Conservation (phyloP, 2,113 vertebrate genomes). For the Anolis sagrei region DNA sequence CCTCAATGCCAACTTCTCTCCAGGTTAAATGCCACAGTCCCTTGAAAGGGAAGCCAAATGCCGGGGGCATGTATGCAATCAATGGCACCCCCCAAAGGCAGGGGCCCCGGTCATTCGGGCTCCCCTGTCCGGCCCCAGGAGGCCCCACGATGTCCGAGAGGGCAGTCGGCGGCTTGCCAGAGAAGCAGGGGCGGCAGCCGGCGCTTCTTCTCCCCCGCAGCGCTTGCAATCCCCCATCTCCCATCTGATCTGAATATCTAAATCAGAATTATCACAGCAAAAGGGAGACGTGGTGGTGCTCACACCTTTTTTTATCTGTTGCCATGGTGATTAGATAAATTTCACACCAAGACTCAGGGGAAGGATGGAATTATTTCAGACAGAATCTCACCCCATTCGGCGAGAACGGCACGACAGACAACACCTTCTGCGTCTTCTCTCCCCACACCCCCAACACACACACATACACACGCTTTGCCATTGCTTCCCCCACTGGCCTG, state of each 20-base stretch:
- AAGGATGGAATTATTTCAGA: constrained; percentile 86
- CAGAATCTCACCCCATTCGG: constrained; percentile 81
- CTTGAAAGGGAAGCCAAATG: constrained; percentile 77
- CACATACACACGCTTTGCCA: neutral
- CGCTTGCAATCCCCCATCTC: constrained; percentile 82
- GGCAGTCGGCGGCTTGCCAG: constrained; percentile 79
- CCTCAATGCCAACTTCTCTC: rapidly evolving
- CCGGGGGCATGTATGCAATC: constrained; percentile 76
- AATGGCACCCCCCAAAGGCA: constrained; percentile 77
- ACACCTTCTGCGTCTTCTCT: constrained; percentile 53
- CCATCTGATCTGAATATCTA: constrained; percentile 90
- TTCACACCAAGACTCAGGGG: constrained; percentile 85
- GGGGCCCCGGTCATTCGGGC: no score
- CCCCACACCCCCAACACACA: no score
- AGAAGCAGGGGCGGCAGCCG: constrained; percentile 74
- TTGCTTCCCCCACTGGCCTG: constrained; percentile 73
- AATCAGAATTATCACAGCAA: constrained; percentile 89
- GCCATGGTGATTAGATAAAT: constrained; percentile 89
- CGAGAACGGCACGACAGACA: constrained; percentile 59
- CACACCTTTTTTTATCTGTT: constrained; percentile 87
- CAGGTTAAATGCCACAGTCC: constrained; percentile 58
- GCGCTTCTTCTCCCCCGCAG: constrained; percentile 79
- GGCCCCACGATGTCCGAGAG: constrained; percentile 62
- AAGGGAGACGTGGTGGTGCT: constrained; percentile 75
- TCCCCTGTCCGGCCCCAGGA: constrained; percentile 51